Conservation (phyloP, 2,113 vertebrate genomes). For the Vombatus ursinus region DNA sequence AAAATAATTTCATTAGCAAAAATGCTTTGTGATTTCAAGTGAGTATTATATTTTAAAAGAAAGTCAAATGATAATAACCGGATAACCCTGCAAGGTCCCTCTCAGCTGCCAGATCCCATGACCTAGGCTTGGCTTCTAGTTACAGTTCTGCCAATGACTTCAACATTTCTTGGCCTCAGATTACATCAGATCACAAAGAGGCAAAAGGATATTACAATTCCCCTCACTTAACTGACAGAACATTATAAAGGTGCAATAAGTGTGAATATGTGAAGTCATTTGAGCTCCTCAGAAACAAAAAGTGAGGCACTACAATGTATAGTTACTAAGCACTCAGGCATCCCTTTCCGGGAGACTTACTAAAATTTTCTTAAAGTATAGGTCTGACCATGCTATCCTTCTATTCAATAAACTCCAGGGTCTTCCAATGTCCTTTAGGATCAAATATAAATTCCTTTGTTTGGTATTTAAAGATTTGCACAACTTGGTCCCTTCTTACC, state of each 20-base stretch:
- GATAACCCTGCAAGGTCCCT: background rate
- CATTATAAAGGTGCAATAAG: background rate
- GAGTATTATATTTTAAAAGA: background rate
- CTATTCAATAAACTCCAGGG: background rate
- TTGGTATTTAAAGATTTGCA: background rate
- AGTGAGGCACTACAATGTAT: background rate
- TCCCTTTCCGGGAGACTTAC: background rate
- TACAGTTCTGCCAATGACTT: background rate
- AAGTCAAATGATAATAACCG: background rate
- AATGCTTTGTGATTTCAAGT: background rate
- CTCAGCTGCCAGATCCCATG: background rate
- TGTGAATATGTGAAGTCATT: background rate
- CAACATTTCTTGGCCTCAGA: background rate
- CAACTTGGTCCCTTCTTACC: background rate
- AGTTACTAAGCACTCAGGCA: background rate
- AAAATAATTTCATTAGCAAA: background rate
- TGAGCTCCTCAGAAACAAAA: background rate
- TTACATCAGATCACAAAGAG: background rate
- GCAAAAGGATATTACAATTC: background rate
- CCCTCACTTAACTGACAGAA: background rate
- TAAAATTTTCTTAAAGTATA: background rate
- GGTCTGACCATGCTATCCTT: background rate
- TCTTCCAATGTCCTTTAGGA: background rate
- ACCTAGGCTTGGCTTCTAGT: background rate
- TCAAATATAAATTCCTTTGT: background rate